A percentile compares a stretch with the other conserved stretches of the same genome.
These are phyloP conservation scores for Plusia festucae DNA, from an alignment of 2,888 invertebrate genomes.

Conservation along the genomic window DNA sequence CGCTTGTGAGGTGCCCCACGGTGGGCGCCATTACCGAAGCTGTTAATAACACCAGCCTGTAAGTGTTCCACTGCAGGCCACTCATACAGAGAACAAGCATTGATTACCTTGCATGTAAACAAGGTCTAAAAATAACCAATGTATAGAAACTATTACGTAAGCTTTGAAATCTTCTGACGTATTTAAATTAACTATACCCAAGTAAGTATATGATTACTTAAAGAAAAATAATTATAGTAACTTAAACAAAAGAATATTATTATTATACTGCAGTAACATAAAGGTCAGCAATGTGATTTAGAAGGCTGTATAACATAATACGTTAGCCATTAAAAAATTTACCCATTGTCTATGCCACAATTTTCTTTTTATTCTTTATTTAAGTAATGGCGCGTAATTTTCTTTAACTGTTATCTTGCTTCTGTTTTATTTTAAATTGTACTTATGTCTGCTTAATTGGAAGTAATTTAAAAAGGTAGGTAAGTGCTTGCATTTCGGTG, in stretches of 20 bases:
- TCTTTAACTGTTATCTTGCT: not conserved
- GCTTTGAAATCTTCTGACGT: not conserved
- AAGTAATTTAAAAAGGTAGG: constrained; percentile 17
- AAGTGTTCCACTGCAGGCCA: no score
- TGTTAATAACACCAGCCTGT: no score
- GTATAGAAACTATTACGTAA: no score
- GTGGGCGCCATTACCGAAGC: no score
- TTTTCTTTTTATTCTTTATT: not conserved
- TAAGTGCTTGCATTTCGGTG: constrained; percentile 1
- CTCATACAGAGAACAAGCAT: no score
- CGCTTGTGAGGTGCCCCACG: no score
- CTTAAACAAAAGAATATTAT: not conserved
- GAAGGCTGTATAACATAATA: not conserved
- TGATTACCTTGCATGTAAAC: no score
- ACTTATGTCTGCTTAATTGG: constrained; percentile 33
- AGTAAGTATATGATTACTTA: not conserved
- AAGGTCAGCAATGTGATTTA: constrained; percentile 1
- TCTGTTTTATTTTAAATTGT: constrained; percentile 16
- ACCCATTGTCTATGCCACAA: not conserved
- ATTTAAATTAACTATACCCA: not conserved
- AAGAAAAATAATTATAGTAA: not conserved
- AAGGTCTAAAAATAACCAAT: no score
- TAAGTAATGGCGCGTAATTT: not conserved
- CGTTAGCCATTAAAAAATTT: not conserved
- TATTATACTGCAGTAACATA: not conserved